A percentile compares a stretch with the other conserved stretches of the same genome.
phyloP scores from a whole-genome alignment of 2,888 invertebrate species.

The Conops quadrifasciatus region DNA sequence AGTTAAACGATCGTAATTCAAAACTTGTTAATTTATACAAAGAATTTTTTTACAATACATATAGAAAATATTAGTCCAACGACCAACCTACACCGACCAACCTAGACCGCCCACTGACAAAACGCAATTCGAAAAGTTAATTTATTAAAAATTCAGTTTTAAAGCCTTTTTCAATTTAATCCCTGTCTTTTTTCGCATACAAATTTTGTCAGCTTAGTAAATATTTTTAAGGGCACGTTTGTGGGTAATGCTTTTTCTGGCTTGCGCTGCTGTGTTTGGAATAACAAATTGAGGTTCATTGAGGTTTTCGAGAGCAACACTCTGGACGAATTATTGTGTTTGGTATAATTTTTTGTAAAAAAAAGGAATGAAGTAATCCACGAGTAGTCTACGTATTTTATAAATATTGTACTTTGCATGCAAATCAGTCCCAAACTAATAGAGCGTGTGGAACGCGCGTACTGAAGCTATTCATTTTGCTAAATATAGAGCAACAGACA shows the following conservation, averaged over 20 bases:
- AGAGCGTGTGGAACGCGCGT: neutral
- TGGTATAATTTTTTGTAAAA: no score
- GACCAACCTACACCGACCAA: neutral
- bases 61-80: neutral
- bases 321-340: neutral
- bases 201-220: no score
- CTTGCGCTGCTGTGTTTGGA: neutral
- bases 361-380: neutral
- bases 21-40: neutral
- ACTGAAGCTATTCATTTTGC: conserved; percentile 30
- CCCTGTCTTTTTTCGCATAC: no score
- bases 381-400: neutral
- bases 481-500: conserved; percentile 17
- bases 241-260: no score
- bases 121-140: neutral
- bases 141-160: conserved; percentile 8
- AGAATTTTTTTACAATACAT: neutral
- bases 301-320: neutral
- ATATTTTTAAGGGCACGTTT: no score
- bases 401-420: no score
- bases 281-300: neutral
- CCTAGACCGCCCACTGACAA: conserved; percentile 8
- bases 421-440: no score
- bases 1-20: neutral
- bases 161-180: neutral